Evolutionary conservation across 2,888 invertebrate genomes (phyloP), one percentile per base, ranked within the genome.

Genomic region (Melipona bicolor): DNA sequence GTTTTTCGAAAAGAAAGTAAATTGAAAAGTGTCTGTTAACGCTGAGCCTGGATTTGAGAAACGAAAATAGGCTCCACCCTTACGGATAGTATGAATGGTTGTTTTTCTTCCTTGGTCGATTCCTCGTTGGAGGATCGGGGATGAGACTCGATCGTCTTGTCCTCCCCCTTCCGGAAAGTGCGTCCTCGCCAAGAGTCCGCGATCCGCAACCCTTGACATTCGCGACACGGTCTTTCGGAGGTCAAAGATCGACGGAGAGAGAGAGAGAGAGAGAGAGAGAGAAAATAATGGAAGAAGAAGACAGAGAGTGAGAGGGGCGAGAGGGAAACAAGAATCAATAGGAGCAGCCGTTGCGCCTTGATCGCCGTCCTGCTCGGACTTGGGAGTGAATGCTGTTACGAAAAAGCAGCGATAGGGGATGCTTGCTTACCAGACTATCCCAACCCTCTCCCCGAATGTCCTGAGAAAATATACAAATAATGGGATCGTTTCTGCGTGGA

Each of bases 291-390:
- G 43, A 15, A 56, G n/a, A 5, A 2, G 89, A 90, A 74, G 49
- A n/a, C 13, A 17, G 4, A 27, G 17, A 17, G 32, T 32, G 32
- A n/a, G n/a, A n/a, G n/a, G 32, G 32, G 32, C 4, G 17, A 17
- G 17, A 50, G 65, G 24, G 62, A 9, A 73, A 21, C 21, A 70
- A 74, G 79, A 91, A 92, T 92, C 92, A 91, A 92, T 92, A 92
- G 86, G 67, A 36, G 75, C 79, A 89, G 85, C 77, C 87, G 87
- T 86, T 88, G 89, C 86, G 89, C 83, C 88, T 87, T 83, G 85
- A 89, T 90, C 87, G 88, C 74, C 81, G 80, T 86, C 84, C 83
- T 88, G 83, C 84, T 84, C 83, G 72, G 87, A 87, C 88, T 88
- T 86, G 86, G 83, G 82, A 89, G 90, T 84, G 86, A 88, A 91